phyloP scores from a whole-genome alignment of 2,888 invertebrate species.

The Acanthosepion pharaonis region DNA sequence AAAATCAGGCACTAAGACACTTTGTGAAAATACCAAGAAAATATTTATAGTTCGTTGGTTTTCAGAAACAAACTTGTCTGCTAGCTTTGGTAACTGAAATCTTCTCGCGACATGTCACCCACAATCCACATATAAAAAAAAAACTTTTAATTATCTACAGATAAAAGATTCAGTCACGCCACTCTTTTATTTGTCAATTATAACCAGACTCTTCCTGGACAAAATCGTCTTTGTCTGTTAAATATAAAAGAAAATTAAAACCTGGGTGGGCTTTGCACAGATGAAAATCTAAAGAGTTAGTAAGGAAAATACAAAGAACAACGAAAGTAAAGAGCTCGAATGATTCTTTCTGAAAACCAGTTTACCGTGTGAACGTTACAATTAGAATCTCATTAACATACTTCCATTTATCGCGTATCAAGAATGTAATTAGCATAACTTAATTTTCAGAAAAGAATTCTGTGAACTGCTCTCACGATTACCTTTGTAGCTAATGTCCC shows the following conservation, averaged over 20 bases:
- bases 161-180: too few relatives aligned
- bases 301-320: background rate
- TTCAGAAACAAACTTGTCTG: too few relatives aligned
- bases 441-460: background rate
- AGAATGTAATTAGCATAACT: background rate
- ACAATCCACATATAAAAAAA: background rate
- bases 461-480: background rate
- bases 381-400: conserved; percentile 1
- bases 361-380: background rate
- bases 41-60: too few relatives aligned
- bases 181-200: too few relatives aligned
- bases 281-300: background rate
- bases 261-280: too few relatives aligned
- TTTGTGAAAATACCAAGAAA: too few relatives aligned
- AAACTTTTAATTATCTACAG: background rate
- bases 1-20: too few relatives aligned
- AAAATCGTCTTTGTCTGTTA: too few relatives aligned
- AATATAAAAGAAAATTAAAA: too few relatives aligned
- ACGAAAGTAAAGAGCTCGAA: background rate
- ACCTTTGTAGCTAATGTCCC: background rate
- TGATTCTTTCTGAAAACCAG: background rate
- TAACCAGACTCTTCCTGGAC: too few relatives aligned
- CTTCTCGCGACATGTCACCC: background rate
- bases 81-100: too few relatives aligned
- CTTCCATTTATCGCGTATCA: background rate